Percentiles rank a stretch among this genome's conserved stretches.
Evolutionary conservation across 2,113 vertebrate species (phyloP).

Genomic region (Actenoides lindsayi): DNA sequence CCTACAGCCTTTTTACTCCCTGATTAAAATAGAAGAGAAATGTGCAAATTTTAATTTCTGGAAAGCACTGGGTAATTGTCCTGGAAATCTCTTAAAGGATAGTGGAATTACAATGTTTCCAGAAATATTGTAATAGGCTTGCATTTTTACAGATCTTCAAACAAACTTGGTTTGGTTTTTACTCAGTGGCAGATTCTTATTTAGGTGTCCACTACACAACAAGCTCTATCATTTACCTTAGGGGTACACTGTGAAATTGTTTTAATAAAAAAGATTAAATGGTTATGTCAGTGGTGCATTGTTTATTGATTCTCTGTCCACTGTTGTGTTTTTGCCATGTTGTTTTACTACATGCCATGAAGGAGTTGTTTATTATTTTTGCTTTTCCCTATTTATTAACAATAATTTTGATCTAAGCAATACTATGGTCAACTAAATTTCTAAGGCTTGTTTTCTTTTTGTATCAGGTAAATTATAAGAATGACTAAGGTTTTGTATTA

Average conservation of each 20-base stretch:
- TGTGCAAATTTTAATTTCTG: not conserved
- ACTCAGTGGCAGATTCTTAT: not conserved
- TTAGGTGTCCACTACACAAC: not conserved
- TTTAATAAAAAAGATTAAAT: not conserved
- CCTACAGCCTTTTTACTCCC: not conserved
- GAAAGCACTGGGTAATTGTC: not conserved
- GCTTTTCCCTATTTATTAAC: not conserved
- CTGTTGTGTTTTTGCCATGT: fast-evolving
- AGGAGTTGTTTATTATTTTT: not conserved
- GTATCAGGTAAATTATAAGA: not conserved
- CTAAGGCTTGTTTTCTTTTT: not conserved
- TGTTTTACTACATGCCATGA: not conserved
- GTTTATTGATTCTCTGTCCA: not conserved
- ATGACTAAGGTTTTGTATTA: not conserved
- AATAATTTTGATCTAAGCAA: not conserved
- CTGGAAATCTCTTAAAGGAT: not conserved
- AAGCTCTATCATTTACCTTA: not conserved
- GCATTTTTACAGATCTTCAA: not conserved
- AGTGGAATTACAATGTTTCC: not conserved
- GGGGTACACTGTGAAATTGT: not conserved
- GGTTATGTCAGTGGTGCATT: not conserved
- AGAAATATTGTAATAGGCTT: not conserved
- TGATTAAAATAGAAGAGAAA: not conserved
- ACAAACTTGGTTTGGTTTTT: not conserved
- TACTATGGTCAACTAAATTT: not conserved